phyloP scores from a whole-genome alignment of 2,888 invertebrate species.

The Pachydiplax longipennis region DNA sequence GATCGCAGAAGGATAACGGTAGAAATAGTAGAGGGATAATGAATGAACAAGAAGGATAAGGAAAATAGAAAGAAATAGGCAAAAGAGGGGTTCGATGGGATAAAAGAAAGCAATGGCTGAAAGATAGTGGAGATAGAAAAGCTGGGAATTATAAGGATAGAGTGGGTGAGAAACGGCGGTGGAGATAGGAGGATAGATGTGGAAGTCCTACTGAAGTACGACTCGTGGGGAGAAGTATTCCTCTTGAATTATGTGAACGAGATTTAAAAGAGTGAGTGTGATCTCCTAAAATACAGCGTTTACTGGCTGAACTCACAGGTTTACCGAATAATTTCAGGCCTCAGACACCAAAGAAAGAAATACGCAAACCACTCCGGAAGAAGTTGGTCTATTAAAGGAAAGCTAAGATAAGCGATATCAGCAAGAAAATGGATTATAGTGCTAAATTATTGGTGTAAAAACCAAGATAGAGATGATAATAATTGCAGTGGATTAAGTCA shows the following conservation, averaged over 20 bases:
- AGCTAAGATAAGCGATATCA: too few species aligned
- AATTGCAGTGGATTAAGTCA: too few species aligned
- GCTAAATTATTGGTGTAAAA: too few species aligned
- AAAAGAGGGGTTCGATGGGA: background rate
- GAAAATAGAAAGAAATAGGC: background rate
- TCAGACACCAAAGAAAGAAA: too few species aligned
- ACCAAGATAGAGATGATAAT: too few species aligned
- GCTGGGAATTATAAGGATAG: background rate
- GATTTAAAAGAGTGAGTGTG: background rate
- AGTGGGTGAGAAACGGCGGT: background rate
- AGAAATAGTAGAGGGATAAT: background rate
- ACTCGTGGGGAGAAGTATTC: background rate
- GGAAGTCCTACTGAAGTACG: too few species aligned
- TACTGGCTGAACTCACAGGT: too few species aligned
- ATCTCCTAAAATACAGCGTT: too few species aligned
- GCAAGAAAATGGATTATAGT: too few species aligned
- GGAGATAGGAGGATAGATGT: background rate
- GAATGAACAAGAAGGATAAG: background rate
- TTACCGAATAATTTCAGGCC: too few species aligned
- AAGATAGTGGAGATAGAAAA: background rate
- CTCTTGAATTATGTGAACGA: background rate
- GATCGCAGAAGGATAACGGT: background rate
- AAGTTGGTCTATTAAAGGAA: too few species aligned
- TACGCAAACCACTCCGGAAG: too few species aligned
- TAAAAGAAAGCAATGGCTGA: background rate